Evolutionary conservation across 2,113 vertebrate species (phyloP).

Genomic region (Rostratula benghalensis): DNA sequence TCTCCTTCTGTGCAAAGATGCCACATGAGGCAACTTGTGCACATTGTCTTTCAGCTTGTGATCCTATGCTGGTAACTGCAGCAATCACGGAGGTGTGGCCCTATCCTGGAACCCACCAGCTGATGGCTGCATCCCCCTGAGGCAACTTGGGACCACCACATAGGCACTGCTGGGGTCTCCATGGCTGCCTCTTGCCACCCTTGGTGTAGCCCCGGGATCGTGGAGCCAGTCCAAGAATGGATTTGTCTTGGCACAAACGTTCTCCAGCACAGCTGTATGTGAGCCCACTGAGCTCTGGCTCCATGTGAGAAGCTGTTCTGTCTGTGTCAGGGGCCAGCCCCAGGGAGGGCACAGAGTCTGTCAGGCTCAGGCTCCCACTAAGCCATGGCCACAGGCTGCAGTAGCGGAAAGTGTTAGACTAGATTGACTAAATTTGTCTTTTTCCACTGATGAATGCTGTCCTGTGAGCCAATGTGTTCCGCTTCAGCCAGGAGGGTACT

Average conservation of each 20-base stretch:
- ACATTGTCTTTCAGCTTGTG: neutral
- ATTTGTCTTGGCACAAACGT: neutral
- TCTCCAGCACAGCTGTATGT: neutral
- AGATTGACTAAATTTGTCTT: neutral
- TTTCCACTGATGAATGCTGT: neutral
- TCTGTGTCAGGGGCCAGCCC: fast-evolving
- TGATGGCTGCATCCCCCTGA: neutral
- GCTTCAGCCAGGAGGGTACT: neutral
- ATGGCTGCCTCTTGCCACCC: neutral
- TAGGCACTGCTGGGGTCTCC: fast-evolving
- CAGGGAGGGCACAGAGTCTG: fast-evolving
- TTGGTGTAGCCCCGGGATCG: neutral
- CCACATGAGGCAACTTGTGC: neutral
- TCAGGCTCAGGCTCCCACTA: neutral
- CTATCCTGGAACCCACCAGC: neutral
- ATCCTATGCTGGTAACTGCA: neutral
- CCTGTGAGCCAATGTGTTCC: neutral
- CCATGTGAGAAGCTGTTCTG: neutral
- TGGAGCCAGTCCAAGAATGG: fast-evolving
- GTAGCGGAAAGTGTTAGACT: neutral
- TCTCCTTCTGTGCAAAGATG: neutral
- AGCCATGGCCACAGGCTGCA: neutral
- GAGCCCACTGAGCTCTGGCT: neutral
- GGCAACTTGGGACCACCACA: neutral
- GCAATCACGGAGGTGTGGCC: neutral